A percentile compares a stretch with the other conserved stretches of the same genome.
phyloP scores from a whole-genome alignment of 2,797 vertebrate genomes.

The Gymnothorax reevesii region DNA sequence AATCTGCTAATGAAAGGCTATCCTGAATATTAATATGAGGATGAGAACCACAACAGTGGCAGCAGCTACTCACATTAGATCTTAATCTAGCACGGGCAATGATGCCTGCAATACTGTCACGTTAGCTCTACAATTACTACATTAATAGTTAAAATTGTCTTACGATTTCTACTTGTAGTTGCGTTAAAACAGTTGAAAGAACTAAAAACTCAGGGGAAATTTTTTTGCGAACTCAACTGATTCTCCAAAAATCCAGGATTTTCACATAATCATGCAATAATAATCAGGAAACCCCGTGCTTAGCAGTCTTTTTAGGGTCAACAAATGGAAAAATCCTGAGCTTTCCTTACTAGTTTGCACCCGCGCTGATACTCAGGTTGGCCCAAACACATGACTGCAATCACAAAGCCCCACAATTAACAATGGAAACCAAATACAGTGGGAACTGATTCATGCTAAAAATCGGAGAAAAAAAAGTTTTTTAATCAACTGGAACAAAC shows the following conservation, averaged over 20 bases:
- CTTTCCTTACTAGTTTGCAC: constrained; percentile 16
- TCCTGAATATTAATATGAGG: neutral
- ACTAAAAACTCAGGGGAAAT: neutral
- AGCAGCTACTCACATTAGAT: neutral
- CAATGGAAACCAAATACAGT: neutral
- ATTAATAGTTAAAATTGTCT: neutral
- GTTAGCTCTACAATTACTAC: neutral
- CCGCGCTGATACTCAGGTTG: constrained; percentile 9
- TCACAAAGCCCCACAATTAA: constrained; percentile 21
- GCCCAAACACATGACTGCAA: constrained; percentile 15
- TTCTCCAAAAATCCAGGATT: neutral
- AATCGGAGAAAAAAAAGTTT: neutral
- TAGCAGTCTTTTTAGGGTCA: neutral
- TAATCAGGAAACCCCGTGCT: constrained; percentile 10
- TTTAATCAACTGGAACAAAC: neutral
- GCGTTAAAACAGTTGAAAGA: neutral
- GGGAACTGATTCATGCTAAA: neutral
- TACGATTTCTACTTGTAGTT: neutral
- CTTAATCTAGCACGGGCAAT: neutral
- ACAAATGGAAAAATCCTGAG: constrained; percentile 26
- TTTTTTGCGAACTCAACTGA: neutral
- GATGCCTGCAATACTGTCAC: neutral
- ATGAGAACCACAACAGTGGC: neutral
- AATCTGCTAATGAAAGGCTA: neutral
- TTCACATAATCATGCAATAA: neutral